phyloP scores from a whole-genome alignment of 2,113 vertebrate species.

The Saguinus midas region DNA sequence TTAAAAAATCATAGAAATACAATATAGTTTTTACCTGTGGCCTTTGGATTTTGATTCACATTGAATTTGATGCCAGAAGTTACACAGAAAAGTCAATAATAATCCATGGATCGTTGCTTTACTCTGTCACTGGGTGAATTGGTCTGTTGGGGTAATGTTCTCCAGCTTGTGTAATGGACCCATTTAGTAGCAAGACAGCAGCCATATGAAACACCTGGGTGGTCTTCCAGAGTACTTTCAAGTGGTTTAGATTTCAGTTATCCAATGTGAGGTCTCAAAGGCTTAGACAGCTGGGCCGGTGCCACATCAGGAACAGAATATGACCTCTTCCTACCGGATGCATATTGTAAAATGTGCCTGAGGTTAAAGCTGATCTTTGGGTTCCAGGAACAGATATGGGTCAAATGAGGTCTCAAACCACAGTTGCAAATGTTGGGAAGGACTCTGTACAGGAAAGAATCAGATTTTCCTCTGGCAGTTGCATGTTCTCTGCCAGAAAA shows the following conservation, averaged over 20 bases:
- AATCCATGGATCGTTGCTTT: background rate
- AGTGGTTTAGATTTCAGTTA: slow-evolving; percentile 65
- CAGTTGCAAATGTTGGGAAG: slow-evolving; percentile 7
- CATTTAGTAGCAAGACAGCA: slow-evolving; percentile 45
- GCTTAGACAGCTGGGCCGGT: slow-evolving; percentile 55
- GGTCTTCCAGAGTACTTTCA: slow-evolving; percentile 58
- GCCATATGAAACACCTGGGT: slow-evolving; percentile 68
- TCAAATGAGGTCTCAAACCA: slow-evolving; percentile 19
- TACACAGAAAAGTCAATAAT: slow-evolving; percentile 31
- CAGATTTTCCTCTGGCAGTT: background rate
- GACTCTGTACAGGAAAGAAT: background rate
- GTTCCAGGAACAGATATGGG: background rate
- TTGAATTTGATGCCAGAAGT: slow-evolving; percentile 26
- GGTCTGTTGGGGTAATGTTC: slow-evolving; percentile 8
- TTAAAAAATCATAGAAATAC: background rate
- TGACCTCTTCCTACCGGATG: slow-evolving; percentile 2
- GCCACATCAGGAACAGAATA: slow-evolving; percentile 6
- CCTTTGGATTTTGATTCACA: slow-evolving; percentile 35
- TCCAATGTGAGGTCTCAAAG: slow-evolving; percentile 50
- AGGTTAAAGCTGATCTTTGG: background rate
- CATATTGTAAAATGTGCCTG: background rate
- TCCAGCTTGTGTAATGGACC: slow-evolving; percentile 52
- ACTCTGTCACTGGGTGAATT: background rate
- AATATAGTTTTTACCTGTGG: background rate
- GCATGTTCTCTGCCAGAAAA: background rate